Percentiles rank a stretch among this genome's conserved stretches.
Evolutionary conservation across 2,888 invertebrate species (phyloP).

Genomic region (Anarsia innoxiella): DNA sequence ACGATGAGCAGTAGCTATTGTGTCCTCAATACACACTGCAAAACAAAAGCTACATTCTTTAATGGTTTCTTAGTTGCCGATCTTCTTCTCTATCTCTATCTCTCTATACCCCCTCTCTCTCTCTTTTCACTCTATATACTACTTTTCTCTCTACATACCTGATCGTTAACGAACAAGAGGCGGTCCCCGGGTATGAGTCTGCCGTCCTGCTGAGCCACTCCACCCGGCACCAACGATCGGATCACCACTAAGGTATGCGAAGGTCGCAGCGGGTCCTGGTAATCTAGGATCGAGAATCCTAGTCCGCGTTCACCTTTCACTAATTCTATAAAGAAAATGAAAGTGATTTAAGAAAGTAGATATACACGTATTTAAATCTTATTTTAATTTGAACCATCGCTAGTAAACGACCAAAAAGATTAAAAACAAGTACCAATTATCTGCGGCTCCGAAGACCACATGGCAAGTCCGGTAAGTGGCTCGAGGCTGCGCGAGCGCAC

Average conservation of each 20-base stretch:
- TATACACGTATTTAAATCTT: too few relatives aligned
- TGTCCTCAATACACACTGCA: too few relatives aligned
- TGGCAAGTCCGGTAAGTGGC: conserved; percentile 97
- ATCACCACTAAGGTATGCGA: conserved; percentile 98
- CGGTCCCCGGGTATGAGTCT: conserved; percentile 98
- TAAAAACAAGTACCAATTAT: conserved; percentile 87
- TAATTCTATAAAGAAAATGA: conserved; percentile 82
- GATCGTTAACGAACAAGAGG: conserved; percentile 94
- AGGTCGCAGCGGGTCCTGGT: conserved; percentile 96
- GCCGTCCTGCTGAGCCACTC: conserved; percentile 98
- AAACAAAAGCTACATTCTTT: too few relatives aligned
- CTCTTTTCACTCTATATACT: too few relatives aligned
- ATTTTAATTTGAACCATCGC: too few relatives aligned
- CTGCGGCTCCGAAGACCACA: conserved; percentile 99
- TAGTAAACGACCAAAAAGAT: too few relatives aligned
- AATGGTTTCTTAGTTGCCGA: too few relatives aligned
- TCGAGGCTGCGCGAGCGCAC: conserved; percentile 90
- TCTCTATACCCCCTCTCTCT: too few relatives aligned
- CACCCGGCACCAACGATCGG: conserved; percentile 97
- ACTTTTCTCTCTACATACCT: too few relatives aligned
- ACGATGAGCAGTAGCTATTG: too few relatives aligned
- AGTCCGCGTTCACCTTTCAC: conserved; percentile 97
- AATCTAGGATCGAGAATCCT: conserved; percentile 97
- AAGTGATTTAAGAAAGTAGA: too few relatives aligned
- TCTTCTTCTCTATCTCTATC: too few relatives aligned